Evolutionary conservation across 30 jellyfish, hydroid and myxozoan species (phyloP).

Genomic region (Rhopilema esculentum): DNA sequence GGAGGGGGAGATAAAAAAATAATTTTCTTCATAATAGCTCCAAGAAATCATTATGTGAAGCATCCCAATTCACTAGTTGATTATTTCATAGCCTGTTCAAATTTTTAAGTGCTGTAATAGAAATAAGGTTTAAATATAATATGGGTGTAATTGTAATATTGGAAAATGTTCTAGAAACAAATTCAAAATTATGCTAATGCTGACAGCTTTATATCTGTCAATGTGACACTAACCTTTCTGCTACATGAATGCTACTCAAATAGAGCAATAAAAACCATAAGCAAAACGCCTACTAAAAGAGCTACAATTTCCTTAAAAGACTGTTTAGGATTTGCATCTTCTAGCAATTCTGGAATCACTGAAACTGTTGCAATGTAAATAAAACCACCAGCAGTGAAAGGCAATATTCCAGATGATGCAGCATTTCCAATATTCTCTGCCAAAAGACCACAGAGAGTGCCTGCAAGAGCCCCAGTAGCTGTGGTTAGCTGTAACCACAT

Average conservation of each 20-base stretch:
- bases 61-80: no score
- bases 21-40: no score
- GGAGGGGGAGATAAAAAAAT: no score
- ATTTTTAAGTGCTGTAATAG: no score
- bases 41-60: no score
- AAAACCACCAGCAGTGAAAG: slow-evolving; percentile 98
- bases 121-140: no score
- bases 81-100: no score
- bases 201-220: no score
- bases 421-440: slow-evolving; percentile 89
- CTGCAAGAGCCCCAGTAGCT: slow-evolving; percentile 97
- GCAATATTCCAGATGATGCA: slow-evolving; percentile 84
- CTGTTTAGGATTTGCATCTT: slow-evolving; percentile 84
- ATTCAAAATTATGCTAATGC: no score
- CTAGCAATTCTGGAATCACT: slow-evolving; percentile 88
- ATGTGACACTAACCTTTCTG: neutral
- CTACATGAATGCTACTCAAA: slow-evolving; percentile 43
- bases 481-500: slow-evolving; percentile 94
- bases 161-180: no score
- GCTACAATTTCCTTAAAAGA: slow-evolving; percentile 84
- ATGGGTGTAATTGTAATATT: no score
- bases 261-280: slow-evolving; percentile 88
- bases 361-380: slow-evolving; percentile 96
- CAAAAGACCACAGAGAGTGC: slow-evolving; percentile 86
- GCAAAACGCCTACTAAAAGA: slow-evolving; percentile 79